These are phyloP conservation scores for Calephelis nemesis DNA, from an alignment of 1,140 invertebrate genomes.

Conservation along the genomic window DNA sequence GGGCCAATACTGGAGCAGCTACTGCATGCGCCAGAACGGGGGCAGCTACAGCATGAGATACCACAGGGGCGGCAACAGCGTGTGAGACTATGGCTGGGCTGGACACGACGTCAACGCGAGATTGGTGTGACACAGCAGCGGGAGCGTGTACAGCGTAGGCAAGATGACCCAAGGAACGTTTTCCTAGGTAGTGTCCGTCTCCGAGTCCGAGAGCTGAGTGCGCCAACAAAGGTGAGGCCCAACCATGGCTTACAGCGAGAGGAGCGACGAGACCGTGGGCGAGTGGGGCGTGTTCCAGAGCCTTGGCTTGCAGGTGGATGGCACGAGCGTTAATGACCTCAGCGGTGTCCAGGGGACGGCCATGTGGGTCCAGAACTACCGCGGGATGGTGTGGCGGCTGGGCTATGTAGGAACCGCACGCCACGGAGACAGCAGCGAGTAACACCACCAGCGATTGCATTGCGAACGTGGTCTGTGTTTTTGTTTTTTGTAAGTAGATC, in stretches of 20 bases:
- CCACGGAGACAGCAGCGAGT: slow-evolving; percentile 38
- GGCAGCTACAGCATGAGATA: slow-evolving; percentile 17
- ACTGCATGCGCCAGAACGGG: slow-evolving; percentile 34
- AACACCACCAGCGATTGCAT: slow-evolving; percentile 53
- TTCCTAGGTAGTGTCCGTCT: slow-evolving; percentile 1
- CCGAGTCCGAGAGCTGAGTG: slow-evolving; percentile 34
- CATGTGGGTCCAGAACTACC: slow-evolving; percentile 54
- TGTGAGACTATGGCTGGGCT: background rate
- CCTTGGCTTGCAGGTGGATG: slow-evolving; percentile 67
- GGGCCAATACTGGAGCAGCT: slow-evolving; percentile 35
- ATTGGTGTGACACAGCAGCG: background rate
- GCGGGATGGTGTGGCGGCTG: slow-evolving; percentile 26
- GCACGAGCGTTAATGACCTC: slow-evolving; percentile 75
- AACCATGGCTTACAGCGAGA: slow-evolving; percentile 34
- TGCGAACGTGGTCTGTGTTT: slow-evolving; percentile 61
- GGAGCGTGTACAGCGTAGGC: too few relatives aligned
- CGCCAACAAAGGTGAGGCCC: slow-evolving; percentile 36
- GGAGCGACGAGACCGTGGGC: slow-evolving; percentile 4
- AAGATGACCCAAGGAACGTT: slow-evolving; percentile 2
- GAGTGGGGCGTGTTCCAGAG: slow-evolving; percentile 45
- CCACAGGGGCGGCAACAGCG: slow-evolving; percentile 14
- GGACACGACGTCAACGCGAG: background rate
- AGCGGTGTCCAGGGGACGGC: slow-evolving; percentile 68
- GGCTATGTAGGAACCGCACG: slow-evolving; percentile 23
- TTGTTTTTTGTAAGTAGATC: slow-evolving; percentile 52